Percentiles rank a stretch among this genome's conserved stretches.
These are phyloP conservation scores for Drosophila orosa DNA, from an alignment of 1,140 invertebrate species.

Conservation along the genomic window DNA sequence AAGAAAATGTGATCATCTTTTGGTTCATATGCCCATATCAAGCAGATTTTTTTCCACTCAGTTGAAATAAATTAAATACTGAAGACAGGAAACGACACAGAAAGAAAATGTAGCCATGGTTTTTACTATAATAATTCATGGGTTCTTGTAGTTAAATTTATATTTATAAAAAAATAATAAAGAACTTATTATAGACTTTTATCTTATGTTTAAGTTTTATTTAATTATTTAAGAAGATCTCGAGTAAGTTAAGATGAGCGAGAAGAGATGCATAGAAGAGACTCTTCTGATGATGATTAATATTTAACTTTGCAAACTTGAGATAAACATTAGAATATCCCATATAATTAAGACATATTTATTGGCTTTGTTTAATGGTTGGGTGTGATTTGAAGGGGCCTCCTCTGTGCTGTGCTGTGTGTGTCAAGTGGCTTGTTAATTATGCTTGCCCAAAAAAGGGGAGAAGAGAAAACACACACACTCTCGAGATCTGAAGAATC, in stretches of 20 bases:
- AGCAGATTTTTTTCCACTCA: not conserved
- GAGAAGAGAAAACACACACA: constrained; percentile 36
- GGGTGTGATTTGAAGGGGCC: constrained; percentile 14
- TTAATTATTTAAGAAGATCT: not conserved
- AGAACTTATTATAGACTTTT: not conserved
- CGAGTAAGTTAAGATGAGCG: no score
- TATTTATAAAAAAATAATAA: no score
- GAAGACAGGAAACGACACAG: not conserved
- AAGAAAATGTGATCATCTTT: not conserved
- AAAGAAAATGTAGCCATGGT: not conserved
- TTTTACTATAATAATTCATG: not conserved
- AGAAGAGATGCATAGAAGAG: no score
- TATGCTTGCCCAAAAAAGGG: constrained; percentile 61
- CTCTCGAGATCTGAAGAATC: constrained; percentile 7
- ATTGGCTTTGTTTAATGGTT: constrained; percentile 9
- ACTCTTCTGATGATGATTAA: not conserved
- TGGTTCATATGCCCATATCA: constrained; percentile 2
- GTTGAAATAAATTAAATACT: not conserved
- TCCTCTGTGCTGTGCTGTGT: constrained; percentile 8
- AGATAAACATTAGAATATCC: not conserved
- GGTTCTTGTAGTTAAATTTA: not conserved
- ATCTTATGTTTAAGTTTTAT: not conserved
- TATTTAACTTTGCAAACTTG: not conserved
- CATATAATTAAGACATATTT: constrained; percentile 1
- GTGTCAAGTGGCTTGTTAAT: constrained; percentile 79